A percentile compares a stretch with the other conserved stretches of the same genome.
phyloP scores from a whole-genome alignment of 2,113 vertebrate species.

The Pteruthius melanotis region DNA sequence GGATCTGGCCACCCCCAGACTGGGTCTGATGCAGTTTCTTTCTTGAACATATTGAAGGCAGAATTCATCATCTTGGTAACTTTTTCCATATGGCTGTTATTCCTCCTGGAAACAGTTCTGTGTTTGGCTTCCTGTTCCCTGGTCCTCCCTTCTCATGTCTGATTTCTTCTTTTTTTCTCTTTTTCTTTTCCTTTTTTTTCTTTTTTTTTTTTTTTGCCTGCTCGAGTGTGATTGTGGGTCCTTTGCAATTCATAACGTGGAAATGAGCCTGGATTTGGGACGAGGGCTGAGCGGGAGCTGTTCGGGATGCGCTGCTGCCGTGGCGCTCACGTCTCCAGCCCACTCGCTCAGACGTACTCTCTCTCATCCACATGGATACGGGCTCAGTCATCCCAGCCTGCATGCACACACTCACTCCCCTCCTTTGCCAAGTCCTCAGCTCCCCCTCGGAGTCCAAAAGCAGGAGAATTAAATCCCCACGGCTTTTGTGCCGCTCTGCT shows the following conservation, averaged over 20 bases:
- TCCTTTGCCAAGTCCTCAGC: conserved; percentile 21
- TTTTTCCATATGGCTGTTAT: conserved; percentile 65
- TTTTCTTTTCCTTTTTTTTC: background rate
- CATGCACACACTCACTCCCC: background rate
- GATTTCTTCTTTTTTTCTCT: background rate
- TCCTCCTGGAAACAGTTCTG: conserved; percentile 56
- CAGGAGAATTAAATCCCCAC: background rate
- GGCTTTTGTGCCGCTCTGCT: background rate
- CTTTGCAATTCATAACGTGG: background rate
- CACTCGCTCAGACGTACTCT: background rate
- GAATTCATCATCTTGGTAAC: conserved; percentile 62
- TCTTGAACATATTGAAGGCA: conserved; percentile 66
- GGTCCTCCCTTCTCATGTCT: background rate
- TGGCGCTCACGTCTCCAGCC: background rate
- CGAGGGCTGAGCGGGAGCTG: background rate
- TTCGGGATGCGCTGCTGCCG: background rate
- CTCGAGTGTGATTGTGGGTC: background rate
- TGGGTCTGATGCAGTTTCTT: conserved; percentile 47
- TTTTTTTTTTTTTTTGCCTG: background rate
- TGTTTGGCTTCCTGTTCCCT: conserved; percentile 55
- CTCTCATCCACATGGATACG: background rate
- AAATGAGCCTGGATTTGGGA: background rate
- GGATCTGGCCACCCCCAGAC: conserved; percentile 61
- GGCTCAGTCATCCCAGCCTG: background rate
- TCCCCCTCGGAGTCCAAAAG: background rate